These are phyloP conservation scores for Varecia variegata DNA, from an alignment of 2,797 vertebrate genomes.

Conservation along the genomic window DNA sequence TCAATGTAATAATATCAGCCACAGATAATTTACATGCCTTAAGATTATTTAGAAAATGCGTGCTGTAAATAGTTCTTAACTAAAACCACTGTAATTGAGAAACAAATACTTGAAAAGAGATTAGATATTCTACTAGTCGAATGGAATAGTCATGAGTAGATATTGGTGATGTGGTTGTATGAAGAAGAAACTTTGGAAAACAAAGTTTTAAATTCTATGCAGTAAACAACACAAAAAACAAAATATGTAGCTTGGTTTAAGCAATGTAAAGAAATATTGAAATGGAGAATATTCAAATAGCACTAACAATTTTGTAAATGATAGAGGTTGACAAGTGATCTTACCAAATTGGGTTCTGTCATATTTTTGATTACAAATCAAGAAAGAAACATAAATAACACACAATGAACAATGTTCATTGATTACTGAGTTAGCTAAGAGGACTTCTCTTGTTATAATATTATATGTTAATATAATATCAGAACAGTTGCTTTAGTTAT, in stretches of 20 bases:
- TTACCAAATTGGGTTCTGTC: background rate
- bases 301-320: background rate
- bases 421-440: conserved; percentile 2
- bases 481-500: background rate
- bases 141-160: background rate
- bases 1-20: background rate
- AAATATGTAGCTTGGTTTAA: background rate
- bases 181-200: conserved; percentile 22
- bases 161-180: background rate
- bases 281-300: background rate
- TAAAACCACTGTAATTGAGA: background rate
- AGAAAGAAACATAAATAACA: background rate
- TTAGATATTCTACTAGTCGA: conserved; percentile 16
- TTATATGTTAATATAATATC: background rate
- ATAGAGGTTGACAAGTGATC: background rate
- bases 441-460: background rate
- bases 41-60: conserved; percentile 1
- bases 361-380: conserved; percentile 17
- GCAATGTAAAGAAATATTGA: background rate
- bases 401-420: background rate
- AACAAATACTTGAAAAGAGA: conserved; percentile 21
- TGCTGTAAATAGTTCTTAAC: background rate
- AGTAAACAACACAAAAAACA: conserved; percentile 10
- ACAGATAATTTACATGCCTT: background rate
- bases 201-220: background rate